Percentiles rank a stretch among this genome's conserved stretches.
phyloP scores from a whole-genome alignment of 2,797 vertebrate genomes.

The Petrocephalus schoutedeni region DNA sequence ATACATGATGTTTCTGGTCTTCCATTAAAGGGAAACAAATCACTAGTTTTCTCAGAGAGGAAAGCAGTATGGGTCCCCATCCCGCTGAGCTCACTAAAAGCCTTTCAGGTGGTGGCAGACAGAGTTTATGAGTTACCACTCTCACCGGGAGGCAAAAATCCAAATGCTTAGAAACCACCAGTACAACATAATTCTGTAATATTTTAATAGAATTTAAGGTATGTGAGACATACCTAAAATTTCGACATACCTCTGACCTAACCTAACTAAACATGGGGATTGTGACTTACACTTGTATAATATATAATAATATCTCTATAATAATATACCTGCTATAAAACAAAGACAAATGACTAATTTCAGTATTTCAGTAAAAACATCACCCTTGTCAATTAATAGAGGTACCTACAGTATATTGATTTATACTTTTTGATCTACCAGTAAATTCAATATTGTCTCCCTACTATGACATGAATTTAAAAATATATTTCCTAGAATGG shows the following conservation, averaged over 20 bases:
- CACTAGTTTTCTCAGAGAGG: background rate
- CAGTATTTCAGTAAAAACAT: background rate
- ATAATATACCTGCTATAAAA: background rate
- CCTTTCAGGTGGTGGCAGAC: background rate
- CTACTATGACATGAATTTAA: background rate
- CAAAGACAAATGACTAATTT: conserved; percentile 1
- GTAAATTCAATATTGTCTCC: background rate
- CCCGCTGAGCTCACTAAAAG: background rate
- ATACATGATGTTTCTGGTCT: background rate
- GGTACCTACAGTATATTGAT: background rate
- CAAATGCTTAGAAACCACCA: background rate
- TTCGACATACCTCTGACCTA: background rate
- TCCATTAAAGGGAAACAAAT: background rate
- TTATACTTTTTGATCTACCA: background rate
- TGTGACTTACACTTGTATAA: background rate
- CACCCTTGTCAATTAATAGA: background rate
- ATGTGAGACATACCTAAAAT: background rate
- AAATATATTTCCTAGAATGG: background rate
- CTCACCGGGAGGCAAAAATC: background rate
- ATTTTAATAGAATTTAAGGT: background rate
- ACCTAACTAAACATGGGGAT: background rate
- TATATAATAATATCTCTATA: background rate
- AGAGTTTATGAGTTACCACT: background rate
- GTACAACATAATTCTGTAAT: background rate
- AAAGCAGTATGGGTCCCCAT: background rate